Conservation (phyloP, 2,113 vertebrate genomes). For the Ctenomys sociabilis region DNA sequence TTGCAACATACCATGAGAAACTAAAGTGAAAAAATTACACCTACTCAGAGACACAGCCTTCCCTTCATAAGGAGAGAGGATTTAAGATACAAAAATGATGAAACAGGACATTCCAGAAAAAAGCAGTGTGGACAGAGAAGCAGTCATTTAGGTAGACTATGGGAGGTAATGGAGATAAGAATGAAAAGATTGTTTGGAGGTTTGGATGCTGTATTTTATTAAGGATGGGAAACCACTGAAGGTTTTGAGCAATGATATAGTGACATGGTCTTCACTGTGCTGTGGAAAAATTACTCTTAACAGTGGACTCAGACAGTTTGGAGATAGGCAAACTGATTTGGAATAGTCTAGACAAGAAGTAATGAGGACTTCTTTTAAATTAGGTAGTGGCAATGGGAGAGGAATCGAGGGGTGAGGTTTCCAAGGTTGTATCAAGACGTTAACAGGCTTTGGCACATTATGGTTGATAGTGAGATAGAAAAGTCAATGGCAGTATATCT, state of each 20-base stretch:
- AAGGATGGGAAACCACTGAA: conserved; percentile 28
- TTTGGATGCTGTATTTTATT: conserved; percentile 20
- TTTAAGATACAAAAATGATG: neutral
- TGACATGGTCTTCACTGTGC: neutral
- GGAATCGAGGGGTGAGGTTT: neutral
- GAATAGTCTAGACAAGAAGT: neutral
- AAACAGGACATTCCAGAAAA: neutral
- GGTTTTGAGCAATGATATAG: neutral
- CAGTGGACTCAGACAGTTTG: neutral
- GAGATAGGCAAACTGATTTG: neutral
- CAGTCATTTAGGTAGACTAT: conserved; percentile 26
- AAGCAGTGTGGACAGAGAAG: neutral
- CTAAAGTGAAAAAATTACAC: conserved; percentile 27
- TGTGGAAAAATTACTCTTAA: neutral
- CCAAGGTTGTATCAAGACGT: neutral
- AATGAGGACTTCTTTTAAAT: neutral
- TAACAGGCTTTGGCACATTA: conserved; percentile 34
- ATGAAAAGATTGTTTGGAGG: neutral
- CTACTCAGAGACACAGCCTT: neutral
- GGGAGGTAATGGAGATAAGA: neutral
- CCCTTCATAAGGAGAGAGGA: neutral
- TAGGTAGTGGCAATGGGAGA: neutral
- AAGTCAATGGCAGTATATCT: neutral
- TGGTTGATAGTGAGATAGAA: neutral
- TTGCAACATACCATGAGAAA: conserved; percentile 22